Percentiles rank a stretch among this genome's conserved stretches.
Conservation (phyloP, 2,113 vertebrate genomes). For the Myiozetetes cayanensis region DNA sequence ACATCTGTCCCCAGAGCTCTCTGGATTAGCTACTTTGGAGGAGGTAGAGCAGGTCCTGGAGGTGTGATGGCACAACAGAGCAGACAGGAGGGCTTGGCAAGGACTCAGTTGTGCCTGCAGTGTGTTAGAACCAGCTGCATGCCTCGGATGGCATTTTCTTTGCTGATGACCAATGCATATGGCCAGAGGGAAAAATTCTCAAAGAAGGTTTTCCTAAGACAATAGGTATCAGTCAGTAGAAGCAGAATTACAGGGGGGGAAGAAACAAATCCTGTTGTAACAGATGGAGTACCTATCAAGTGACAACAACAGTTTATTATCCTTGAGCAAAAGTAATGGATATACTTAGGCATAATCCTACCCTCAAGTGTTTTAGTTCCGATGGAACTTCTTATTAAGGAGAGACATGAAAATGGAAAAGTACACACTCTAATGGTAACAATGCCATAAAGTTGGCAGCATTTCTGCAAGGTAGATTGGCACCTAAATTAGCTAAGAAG, state of each 20-base stretch:
- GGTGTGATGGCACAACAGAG: background rate
- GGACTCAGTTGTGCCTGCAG: background rate
- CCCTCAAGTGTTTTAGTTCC: slow-evolving; percentile 46
- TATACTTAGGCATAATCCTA: slow-evolving; percentile 63
- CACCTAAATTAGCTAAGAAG: background rate
- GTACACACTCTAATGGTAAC: background rate
- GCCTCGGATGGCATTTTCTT: background rate
- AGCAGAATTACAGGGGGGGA: background rate
- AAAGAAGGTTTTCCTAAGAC: background rate
- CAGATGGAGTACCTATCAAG: slow-evolving; percentile 59
- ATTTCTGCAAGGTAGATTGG: slow-evolving; percentile 8
- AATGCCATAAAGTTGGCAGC: slow-evolving; percentile 38
- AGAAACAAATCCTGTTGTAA: slow-evolving; percentile 11
- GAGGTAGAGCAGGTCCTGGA: background rate
- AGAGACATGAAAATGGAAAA: slow-evolving; percentile 41
- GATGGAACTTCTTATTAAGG: slow-evolving; percentile 52
- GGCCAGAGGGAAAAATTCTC: background rate
- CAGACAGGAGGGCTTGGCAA: background rate
- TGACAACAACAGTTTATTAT: slow-evolving; percentile 55
- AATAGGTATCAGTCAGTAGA: slow-evolving; percentile 27
- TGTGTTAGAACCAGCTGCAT: background rate
- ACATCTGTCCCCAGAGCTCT: background rate
- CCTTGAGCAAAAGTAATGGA: slow-evolving; percentile 47
- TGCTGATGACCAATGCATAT: background rate
- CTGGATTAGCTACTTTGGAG: background rate